These are phyloP conservation scores for Choreutis nemorana DNA, from an alignment of 2,888 invertebrate genomes.

Conservation along the genomic window DNA sequence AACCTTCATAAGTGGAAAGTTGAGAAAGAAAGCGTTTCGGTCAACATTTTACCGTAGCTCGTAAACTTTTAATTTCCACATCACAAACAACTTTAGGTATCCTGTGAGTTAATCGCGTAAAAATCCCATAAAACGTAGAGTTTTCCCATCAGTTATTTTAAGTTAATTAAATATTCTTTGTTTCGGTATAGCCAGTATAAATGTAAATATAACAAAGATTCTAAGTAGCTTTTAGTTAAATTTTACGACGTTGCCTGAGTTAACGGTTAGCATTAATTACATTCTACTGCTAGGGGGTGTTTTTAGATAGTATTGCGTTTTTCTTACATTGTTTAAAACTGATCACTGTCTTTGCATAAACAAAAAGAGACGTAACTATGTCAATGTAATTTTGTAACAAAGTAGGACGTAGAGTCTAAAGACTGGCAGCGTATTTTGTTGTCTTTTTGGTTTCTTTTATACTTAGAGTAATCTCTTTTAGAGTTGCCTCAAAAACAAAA, in stretches of 20 bases:
- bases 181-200: slow-evolving; percentile 25
- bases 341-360: slow-evolving; percentile 41
- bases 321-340: slow-evolving; percentile 51
- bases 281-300: slow-evolving; percentile 40
- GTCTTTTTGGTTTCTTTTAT: too few species aligned
- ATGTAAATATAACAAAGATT: slow-evolving; percentile 44
- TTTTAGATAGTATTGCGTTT: slow-evolving; percentile 37
- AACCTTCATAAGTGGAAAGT: too few species aligned
- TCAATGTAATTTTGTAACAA: too few species aligned
- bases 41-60: slow-evolving; percentile 11
- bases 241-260: slow-evolving; percentile 43
- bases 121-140: slow-evolving; percentile 1
- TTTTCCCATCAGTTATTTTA: slow-evolving; percentile 1
- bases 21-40: slow-evolving; percentile 11
- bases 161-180: slow-evolving; percentile 19
- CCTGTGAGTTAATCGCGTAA: slow-evolving; percentile 1
- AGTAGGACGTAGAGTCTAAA: too few species aligned
- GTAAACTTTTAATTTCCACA: too few species aligned
- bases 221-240: slow-evolving; percentile 35
- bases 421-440: too few species aligned
- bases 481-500: too few species aligned
- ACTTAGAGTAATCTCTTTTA: too few species aligned
- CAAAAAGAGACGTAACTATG: too few species aligned
- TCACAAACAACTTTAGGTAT: too few species aligned
- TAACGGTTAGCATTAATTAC: slow-evolving; percentile 45